Percentiles rank a stretch among this genome's conserved stretches.
Evolutionary conservation across 2,113 vertebrate species (phyloP).

Genomic region (Elgaria multicarinata): DNA sequence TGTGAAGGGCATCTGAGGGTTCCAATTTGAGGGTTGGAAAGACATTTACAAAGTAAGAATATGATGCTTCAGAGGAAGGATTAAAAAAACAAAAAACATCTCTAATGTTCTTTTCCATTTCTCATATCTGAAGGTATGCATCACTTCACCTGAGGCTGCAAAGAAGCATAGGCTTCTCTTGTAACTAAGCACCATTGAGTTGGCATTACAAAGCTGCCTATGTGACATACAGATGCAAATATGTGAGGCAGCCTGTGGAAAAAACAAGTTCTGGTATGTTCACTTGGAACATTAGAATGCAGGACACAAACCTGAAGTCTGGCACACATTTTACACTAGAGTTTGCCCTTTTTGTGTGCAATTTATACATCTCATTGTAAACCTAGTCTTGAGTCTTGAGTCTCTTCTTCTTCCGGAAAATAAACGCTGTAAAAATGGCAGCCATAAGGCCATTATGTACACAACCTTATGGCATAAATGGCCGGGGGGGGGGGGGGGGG

Average conservation of each 20-base stretch:
- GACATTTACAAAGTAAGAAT: background rate
- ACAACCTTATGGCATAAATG: too few relatives aligned
- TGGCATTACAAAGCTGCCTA: conserved; percentile 41
- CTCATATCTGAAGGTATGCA: conserved; percentile 50
- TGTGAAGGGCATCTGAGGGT: background rate
- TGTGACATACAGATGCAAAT: conserved; percentile 22
- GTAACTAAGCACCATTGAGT: conserved; percentile 51
- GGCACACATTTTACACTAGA: background rate
- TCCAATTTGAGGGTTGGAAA: background rate
- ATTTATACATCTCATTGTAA: background rate
- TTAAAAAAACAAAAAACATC: background rate
- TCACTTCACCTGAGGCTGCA: conserved; percentile 55
- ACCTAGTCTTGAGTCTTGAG: too few relatives aligned
- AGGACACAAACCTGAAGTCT: rapidly evolving
- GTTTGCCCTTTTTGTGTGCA: background rate
- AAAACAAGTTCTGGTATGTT: conserved; percentile 37
- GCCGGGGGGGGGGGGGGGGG: too few relatives aligned
- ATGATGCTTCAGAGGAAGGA: background rate
- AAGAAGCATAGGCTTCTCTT: conserved; percentile 49
- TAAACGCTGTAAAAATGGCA: too few relatives aligned
- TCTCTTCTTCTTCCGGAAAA: too few relatives aligned
- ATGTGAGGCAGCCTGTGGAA: conserved; percentile 28
- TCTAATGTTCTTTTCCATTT: conserved; percentile 43
- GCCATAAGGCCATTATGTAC: too few relatives aligned
- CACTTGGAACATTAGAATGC: conserved; percentile 1